These are phyloP conservation scores for Hetaerina americana DNA, from an alignment of 1,140 invertebrate genomes.

Conservation along the genomic window DNA sequence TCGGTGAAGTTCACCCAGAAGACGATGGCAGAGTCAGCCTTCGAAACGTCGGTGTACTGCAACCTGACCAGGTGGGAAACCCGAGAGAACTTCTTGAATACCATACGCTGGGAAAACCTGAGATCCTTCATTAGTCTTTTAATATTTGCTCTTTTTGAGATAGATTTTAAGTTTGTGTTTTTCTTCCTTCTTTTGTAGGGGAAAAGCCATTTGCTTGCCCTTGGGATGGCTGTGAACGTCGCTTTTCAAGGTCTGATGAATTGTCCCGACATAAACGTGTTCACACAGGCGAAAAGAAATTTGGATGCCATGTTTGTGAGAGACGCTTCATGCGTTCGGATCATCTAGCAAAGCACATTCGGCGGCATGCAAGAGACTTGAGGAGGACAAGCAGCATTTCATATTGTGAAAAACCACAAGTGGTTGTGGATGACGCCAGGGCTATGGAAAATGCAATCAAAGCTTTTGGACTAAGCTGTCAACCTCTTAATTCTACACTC, in stretches of 20 bases:
- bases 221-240: constrained; percentile 75
- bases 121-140: too few relatives aligned
- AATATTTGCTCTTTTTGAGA: not conserved
- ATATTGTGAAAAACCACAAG: not conserved
- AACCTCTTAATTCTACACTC: not conserved
- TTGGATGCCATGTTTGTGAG: constrained; percentile 72
- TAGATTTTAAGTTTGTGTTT: not conserved
- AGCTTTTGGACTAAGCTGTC: not conserved
- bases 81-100: too few relatives aligned
- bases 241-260: constrained; percentile 90
- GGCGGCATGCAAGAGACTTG: constrained; percentile 55
- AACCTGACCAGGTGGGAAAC: too few relatives aligned
- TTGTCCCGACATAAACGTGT: constrained; percentile 86
- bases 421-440: not conserved
- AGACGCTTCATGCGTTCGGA: constrained; percentile 91
- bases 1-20: too few relatives aligned
- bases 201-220: constrained; percentile 81
- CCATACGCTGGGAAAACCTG: too few relatives aligned
- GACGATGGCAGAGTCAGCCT: too few relatives aligned
- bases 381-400: too few relatives aligned
- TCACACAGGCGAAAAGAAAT: constrained; percentile 92
- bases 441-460: too few relatives aligned
- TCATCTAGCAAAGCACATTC: constrained; percentile 81
- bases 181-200: constrained; percentile 33
- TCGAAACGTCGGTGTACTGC: too few relatives aligned